A percentile compares a stretch with the other conserved stretches of the same genome.
phyloP scores from a whole-genome alignment of 2,888 invertebrate genomes.

The Lomographa bimaculata region DNA sequence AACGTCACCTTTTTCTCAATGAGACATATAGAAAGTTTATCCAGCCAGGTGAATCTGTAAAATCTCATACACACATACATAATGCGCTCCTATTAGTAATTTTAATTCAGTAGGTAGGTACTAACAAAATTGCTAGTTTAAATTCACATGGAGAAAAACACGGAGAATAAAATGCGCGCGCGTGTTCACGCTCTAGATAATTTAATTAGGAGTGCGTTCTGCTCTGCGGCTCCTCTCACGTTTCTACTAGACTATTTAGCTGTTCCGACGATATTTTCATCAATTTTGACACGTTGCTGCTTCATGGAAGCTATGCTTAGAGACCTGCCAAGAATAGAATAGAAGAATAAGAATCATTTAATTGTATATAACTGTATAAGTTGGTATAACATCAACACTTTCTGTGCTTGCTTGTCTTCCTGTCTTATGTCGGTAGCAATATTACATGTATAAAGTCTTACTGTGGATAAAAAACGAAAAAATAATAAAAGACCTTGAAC shows the following conservation, averaged over 20 bases:
- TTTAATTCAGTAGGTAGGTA: conserved; percentile 35
- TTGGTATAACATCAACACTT: too few relatives aligned
- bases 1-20: too few relatives aligned
- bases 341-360: too few relatives aligned
- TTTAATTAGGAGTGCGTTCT: conserved; percentile 81
- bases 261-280: conserved; percentile 24
- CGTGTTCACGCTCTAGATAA: conserved; percentile 72
- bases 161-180: conserved; percentile 54
- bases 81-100: conserved; percentile 30
- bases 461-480: too few relatives aligned
- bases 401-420: too few relatives aligned
- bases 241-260: conserved; percentile 65
- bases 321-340: too few relatives aligned
- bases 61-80: conserved; percentile 28
- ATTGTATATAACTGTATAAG: too few relatives aligned
- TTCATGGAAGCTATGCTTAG: neutral
- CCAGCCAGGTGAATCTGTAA: conserved; percentile 21
- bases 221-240: conserved; percentile 61
- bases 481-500: too few relatives aligned
- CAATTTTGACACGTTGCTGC: conserved; percentile 15
- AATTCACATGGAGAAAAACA: conserved; percentile 55
- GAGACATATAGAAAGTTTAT: too few relatives aligned
- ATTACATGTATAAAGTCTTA: too few relatives aligned
- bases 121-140: conserved; percentile 47
- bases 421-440: too few relatives aligned